Percentiles rank a stretch among this genome's conserved stretches.
phyloP scores from a whole-genome alignment of 35 echinoderm and acorn worm genomes.

The Heliocidaris erythrogramma region DNA sequence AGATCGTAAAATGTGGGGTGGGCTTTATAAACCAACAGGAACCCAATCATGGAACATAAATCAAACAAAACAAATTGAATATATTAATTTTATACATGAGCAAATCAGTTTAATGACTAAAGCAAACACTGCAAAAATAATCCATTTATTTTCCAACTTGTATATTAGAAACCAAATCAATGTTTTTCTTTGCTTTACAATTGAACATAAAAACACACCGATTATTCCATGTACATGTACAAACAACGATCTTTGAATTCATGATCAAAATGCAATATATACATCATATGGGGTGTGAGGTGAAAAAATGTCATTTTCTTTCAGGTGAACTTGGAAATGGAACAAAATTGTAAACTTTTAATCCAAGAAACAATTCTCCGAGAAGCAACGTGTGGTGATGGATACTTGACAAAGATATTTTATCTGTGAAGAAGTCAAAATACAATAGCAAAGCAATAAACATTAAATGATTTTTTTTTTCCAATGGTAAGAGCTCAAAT shows the following conservation, averaged over 20 bases:
- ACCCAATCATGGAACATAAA: not conserved
- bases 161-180: not conserved
- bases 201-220: not conserved
- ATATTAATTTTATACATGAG: not conserved
- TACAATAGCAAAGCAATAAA: too few relatives aligned
- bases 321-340: too few relatives aligned
- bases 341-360: too few relatives aligned
- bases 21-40: not conserved
- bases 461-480: too few relatives aligned
- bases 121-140: not conserved
- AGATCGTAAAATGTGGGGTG: not conserved
- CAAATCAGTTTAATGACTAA: not conserved
- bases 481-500: not conserved
- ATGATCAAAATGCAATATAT: conserved; percentile 19
- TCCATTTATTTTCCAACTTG: not conserved
- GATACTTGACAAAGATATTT: too few relatives aligned
- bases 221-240: not conserved
- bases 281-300: not conserved
- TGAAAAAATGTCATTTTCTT: not conserved
- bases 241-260: not conserved
- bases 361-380: too few relatives aligned
- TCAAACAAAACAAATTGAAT: too few relatives aligned
- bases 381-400: too few relatives aligned
- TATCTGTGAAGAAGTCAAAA: too few relatives aligned
- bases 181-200: not conserved